Evolutionary conservation across 2,888 invertebrate genomes (phyloP).

Genomic region (Pammene aurita): DNA sequence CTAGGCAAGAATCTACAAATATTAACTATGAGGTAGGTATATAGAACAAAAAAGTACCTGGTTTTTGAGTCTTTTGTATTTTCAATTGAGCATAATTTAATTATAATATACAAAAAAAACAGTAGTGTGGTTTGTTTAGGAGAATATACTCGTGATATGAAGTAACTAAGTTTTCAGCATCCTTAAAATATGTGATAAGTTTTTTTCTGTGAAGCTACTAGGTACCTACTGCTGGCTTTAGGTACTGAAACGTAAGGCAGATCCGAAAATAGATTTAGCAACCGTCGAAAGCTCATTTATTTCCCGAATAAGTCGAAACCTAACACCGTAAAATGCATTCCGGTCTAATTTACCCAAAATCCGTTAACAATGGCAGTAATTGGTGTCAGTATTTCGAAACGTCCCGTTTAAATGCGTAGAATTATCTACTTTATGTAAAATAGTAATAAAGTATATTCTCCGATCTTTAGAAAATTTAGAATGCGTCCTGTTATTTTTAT

Average conservation of each 20-base stretch:
- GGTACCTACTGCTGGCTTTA: neutral
- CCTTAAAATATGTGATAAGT: neutral
- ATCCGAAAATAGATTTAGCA: conserved; percentile 5
- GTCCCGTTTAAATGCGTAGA: neutral
- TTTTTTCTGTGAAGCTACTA: too few relatives aligned
- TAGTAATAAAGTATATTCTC: neutral
- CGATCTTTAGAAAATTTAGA: neutral
- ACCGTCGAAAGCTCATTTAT: neutral
- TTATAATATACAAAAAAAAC: too few relatives aligned
- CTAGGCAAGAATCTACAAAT: too few relatives aligned
- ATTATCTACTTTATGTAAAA: neutral
- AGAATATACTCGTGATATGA: too few relatives aligned
- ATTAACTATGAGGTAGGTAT: too few relatives aligned
- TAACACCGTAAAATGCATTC: conserved; percentile 33
- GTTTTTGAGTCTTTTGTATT: too few relatives aligned
- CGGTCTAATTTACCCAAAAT: conserved; percentile 29
- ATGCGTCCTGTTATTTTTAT: conserved; percentile 13
- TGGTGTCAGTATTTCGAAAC: neutral
- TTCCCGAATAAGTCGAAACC: conserved; percentile 19
- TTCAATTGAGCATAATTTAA: too few relatives aligned
- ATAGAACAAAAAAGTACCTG: too few relatives aligned
- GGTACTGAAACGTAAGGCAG: neutral
- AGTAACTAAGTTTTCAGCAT: too few relatives aligned
- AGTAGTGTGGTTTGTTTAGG: too few relatives aligned
- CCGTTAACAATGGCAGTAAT: conserved; percentile 9